Base-by-base conservation (phyloP, 1,140 invertebrate genomes). In the Drosophila orena region DNA sequence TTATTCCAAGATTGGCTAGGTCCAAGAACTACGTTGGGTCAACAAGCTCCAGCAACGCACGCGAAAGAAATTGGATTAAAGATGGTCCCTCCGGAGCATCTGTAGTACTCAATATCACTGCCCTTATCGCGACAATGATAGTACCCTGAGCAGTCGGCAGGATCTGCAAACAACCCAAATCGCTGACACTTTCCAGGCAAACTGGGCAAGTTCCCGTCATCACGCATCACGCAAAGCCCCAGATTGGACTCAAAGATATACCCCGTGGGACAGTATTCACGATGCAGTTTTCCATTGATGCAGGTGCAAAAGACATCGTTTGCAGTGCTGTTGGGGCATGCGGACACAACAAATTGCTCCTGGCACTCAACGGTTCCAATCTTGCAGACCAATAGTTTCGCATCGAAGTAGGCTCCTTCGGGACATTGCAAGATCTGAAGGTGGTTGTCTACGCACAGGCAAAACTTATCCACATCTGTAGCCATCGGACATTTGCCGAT, bases 21-120 rank as follows among this genome's bases (percentile, higher is more conserved):
- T 7, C 2, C 11, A 43, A 20, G 3, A n/a, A 12, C 20, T 3
- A 4, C 3, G 7, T 15, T n/a, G 12, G 6, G 53, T 44, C 42
- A 86, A 60, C 81, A 86, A 17, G 15, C 34, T 5, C 81, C 81
- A 0, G 17, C 17, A 4, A 71, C 40, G 27, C 81, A 86, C 24
- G 14, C 43, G 5, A 57, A 62, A 4, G 52, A 54, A 10, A 34
- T n/a, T 0, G 44, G 4, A 54, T 75, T 61, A 8, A 77, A 88
- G 10, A 81, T 66, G 12, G 50, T 43, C 4, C 70, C 61, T 1
- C 12, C 11, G 1, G n/a, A 43, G 24, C 81, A 86, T 14, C 7
- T 44, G 11, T 30, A 12, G 5, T 34, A 54, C 54, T 76, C 14
- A 27, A 86, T 15, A 2, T 47, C 15, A 0, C 14, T 52, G 1